These are phyloP conservation scores for Palythoa grandiflora DNA, from an alignment of 92 coral and sea anemone genomes.

Conservation along the genomic window DNA sequence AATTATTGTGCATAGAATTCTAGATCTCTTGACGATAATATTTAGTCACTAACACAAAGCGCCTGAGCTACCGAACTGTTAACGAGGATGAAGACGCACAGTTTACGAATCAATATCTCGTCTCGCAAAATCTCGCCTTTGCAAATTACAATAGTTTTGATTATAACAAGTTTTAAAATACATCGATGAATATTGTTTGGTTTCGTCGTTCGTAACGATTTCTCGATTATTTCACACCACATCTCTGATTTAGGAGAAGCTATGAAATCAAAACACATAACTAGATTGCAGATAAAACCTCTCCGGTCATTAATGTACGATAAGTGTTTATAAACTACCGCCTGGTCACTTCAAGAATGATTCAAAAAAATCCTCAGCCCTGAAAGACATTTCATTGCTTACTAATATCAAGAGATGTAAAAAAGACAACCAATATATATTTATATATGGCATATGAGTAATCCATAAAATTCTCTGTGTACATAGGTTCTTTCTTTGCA, in stretches of 20 bases:
- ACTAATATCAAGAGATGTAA: neutral
- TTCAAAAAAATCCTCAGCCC: neutral
- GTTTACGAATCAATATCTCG: neutral
- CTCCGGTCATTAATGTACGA: neutral
- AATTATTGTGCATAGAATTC: neutral
- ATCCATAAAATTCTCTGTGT: constrained; percentile 6
- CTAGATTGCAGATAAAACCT: constrained; percentile 11
- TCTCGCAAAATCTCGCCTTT: neutral
- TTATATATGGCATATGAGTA: neutral
- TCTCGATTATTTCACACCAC: neutral
- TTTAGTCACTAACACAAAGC: neutral
- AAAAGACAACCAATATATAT: constrained; percentile 15
- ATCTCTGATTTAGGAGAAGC: neutral
- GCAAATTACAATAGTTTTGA: neutral
- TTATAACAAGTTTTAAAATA: neutral
- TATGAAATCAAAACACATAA: neutral
- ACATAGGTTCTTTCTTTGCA: constrained; percentile 40
- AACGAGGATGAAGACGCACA: neutral
- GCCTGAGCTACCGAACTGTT: neutral
- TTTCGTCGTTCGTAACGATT: neutral
- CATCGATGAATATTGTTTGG: neutral
- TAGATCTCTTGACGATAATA: neutral
- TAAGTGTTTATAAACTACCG: constrained; percentile 1
- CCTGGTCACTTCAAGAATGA: constrained; percentile 7
- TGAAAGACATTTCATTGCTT: constrained; percentile 1